Evolutionary conservation across 1,140 invertebrate genomes (phyloP), one percentile per base, ranked within the genome.

Genomic region (Nixonia krombeini): DNA sequence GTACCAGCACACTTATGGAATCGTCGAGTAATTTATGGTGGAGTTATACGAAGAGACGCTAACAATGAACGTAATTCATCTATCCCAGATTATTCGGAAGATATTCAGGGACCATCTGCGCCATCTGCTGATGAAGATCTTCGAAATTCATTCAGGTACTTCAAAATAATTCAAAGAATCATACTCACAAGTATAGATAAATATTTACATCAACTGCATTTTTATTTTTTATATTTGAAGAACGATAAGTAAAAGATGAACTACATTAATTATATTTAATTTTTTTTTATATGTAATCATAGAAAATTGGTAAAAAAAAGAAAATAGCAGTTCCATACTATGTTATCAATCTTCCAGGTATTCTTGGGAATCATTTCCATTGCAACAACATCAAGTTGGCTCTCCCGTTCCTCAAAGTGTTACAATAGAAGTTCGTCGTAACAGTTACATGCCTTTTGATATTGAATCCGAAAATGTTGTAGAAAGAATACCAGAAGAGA

Each of bases 401-500:
- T 47, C 55, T 18, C 26, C 66, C 40, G 29, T 29, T 21, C 45
- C 57, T 2, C 49, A 57, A 40, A 72, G 58, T 26, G 59, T 72
- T 2, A 72, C 63, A 4, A 73, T 77, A 10, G 66, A 76, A 49
- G 62, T 75, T 47, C 55, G 72, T 28, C 49, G 63, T 12, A 78
- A 78, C 29, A 75, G 38, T 59, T 73, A 70, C 37, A 47, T 70
- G 15, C 37, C 64, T 29, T 55, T 67, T 21, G 65, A 70, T 41
- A 16, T 52, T 16, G 56, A 75, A 18, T 33, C 62, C 5, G 64
- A 58, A 8, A 59, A 69, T 13, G 31, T 63, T 1, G 52, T 72
- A 0, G 69, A 70, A 29, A 46, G 63, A 58, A 65, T 70, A 29
- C 57, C 66, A 7, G 69, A 72, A 33, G 47, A 61, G 38, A 18